Evolutionary conservation across 1,140 invertebrate genomes (phyloP).

Genomic region (Drosophila pandora): DNA sequence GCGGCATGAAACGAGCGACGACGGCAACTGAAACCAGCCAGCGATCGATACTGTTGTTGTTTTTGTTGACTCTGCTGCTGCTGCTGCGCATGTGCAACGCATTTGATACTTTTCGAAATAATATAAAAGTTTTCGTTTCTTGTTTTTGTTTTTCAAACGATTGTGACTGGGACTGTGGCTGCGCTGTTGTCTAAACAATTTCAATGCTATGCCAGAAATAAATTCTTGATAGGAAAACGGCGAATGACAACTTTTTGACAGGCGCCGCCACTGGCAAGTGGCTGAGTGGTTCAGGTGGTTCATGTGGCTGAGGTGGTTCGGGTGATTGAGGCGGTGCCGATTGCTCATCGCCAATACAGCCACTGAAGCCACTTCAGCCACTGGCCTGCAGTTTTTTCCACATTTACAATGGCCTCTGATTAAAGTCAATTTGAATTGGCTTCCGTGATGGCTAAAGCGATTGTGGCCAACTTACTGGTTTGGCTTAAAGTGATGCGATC

Average conservation of each 20-base stretch:
- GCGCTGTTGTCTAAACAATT: slow-evolving; percentile 52
- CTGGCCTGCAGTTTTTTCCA: slow-evolving; percentile 54
- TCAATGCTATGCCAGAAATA: slow-evolving; percentile 71
- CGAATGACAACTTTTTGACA: slow-evolving; percentile 60
- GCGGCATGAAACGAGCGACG: slow-evolving; percentile 64
- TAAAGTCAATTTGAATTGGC: slow-evolving; percentile 55
- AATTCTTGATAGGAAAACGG: slow-evolving; percentile 70
- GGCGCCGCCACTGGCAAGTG: slow-evolving; percentile 49
- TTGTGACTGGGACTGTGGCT: slow-evolving; percentile 2
- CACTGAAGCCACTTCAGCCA: slow-evolving; percentile 37
- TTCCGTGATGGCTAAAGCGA: slow-evolving; percentile 57
- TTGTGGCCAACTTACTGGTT: slow-evolving; percentile 55
- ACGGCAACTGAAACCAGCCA: slow-evolving; percentile 26
- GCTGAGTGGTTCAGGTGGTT: slow-evolving; percentile 19
- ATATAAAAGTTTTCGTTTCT: slow-evolving; percentile 56
- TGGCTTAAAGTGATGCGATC: slow-evolving; percentile 41
- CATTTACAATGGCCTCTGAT: slow-evolving; percentile 59
- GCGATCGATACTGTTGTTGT: slow-evolving; percentile 19
- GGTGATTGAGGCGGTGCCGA: slow-evolving; percentile 30
- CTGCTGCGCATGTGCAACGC: slow-evolving; percentile 72
- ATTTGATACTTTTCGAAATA: slow-evolving; percentile 69
- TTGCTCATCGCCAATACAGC: slow-evolving; percentile 52
- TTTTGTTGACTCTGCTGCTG: slow-evolving; percentile 12
- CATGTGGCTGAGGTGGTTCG: slow-evolving; percentile 13
- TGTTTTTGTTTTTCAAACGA: slow-evolving; percentile 13